Evolutionary conservation across 1,140 invertebrate genomes (phyloP).

Genomic region (Andrena cerasifolii): DNA sequence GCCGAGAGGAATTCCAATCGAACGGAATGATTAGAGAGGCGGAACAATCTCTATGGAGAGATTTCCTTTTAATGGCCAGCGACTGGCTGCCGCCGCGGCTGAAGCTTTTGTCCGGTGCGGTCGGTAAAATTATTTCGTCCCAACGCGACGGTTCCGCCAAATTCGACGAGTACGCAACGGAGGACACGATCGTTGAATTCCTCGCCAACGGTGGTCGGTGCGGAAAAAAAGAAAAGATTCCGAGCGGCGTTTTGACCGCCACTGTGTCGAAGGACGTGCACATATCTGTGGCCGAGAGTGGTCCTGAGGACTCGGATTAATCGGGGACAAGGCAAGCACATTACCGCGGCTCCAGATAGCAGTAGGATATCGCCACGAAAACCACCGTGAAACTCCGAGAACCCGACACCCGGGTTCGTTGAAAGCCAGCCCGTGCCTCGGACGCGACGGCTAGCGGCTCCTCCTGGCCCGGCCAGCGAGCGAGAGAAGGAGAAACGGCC

Average conservation of each 20-base stretch:
- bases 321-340: conserved; percentile 80
- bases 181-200: conserved; percentile 31
- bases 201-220: conserved; percentile 33
- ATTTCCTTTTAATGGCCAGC: background rate
- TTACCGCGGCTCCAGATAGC: conserved; percentile 72
- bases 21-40: background rate
- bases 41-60: background rate
- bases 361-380: conserved; percentile 70
- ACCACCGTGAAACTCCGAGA: conserved; percentile 75
- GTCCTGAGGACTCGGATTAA: conserved; percentile 74
- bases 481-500: conserved; percentile 10
- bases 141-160: background rate
- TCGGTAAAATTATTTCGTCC: background rate
- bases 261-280: conserved; percentile 56
- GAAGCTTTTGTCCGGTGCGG: background rate
- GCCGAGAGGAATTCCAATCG: background rate
- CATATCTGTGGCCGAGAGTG: conserved; percentile 57
- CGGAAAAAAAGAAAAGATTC: conserved; percentile 34
- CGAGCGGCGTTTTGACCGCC: conserved; percentile 36
- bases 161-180: conserved; percentile 10
- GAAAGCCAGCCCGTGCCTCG: conserved; percentile 47
- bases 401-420: conserved; percentile 66
- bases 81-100: background rate
- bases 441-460: too few species aligned
- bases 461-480: conserved; percentile 22